phyloP scores from a whole-genome alignment of 2,888 invertebrate species.

The Luperina testacea region DNA sequence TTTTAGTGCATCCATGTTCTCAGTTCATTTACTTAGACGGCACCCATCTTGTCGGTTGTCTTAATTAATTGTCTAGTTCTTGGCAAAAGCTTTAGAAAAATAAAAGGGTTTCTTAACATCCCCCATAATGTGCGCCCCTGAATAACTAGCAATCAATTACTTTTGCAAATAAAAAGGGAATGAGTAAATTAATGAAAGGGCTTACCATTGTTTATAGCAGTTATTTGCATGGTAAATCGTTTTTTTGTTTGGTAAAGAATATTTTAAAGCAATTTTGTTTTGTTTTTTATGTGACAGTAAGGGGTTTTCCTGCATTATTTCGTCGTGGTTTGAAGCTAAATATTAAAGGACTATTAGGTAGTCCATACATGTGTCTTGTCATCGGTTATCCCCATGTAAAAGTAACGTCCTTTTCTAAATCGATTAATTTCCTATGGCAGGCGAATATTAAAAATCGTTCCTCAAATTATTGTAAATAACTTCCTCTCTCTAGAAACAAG shows the following conservation, averaged over 20 bases:
- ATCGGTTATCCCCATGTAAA: background rate
- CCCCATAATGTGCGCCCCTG: slow-evolving; percentile 49
- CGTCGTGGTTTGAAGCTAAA: background rate
- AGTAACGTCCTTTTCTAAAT: background rate
- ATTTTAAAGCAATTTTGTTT: slow-evolving; percentile 27
- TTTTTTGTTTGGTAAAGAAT: slow-evolving; percentile 27
- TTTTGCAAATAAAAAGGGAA: slow-evolving; percentile 54
- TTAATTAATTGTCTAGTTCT: slow-evolving; percentile 68
- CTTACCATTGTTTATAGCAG: slow-evolving; percentile 60
- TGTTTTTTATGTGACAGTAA: background rate
- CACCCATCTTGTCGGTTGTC: slow-evolving; percentile 57
- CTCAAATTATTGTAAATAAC: background rate
- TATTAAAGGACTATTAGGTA: background rate
- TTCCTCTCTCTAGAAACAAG: background rate
- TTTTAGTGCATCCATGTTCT: slow-evolving; percentile 39
- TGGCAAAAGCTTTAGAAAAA: slow-evolving; percentile 58
- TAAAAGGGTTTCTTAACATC: slow-evolving; percentile 52
- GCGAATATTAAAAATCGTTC: background rate
- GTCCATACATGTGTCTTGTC: background rate
- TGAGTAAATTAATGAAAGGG: slow-evolving; percentile 54
- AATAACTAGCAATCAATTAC: slow-evolving; percentile 64
- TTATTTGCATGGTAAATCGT: slow-evolving; percentile 57
- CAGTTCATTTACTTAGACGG: slow-evolving; percentile 64
- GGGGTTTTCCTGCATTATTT: background rate
- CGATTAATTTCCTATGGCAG: background rate